Conservation (phyloP, 2,113 vertebrate genomes). For the Diglossa brunneiventris region DNA sequence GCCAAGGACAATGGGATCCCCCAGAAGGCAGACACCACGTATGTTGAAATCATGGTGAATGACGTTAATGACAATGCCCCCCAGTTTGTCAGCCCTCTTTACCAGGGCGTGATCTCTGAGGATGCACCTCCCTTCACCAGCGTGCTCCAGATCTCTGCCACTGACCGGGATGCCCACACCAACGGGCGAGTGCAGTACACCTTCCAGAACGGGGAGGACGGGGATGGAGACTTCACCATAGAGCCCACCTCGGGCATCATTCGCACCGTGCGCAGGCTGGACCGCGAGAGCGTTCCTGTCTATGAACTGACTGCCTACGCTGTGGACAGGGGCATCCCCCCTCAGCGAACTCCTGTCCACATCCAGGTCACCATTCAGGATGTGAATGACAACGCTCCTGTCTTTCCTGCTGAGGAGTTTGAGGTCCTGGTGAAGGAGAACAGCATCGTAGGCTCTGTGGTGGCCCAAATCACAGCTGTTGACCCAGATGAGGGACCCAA, state of each 20-base stretch:
- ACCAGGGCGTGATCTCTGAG: slow-evolving; percentile 92
- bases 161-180: slow-evolving; percentile 91
- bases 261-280: slow-evolving; percentile 88
- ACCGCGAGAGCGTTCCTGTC: slow-evolving; percentile 89
- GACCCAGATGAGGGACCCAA: slow-evolving; percentile 95
- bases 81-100: slow-evolving; percentile 90
- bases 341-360: slow-evolving; percentile 89
- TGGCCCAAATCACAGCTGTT: slow-evolving; percentile 91
- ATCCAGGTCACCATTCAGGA: slow-evolving; percentile 94
- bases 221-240: slow-evolving; percentile 96
- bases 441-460: slow-evolving; percentile 93
- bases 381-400: slow-evolving; percentile 95
- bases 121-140: slow-evolving; percentile 95
- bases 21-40: slow-evolving; percentile 97
- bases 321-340: slow-evolving; percentile 91
- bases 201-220: slow-evolving; percentile 97
- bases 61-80: slow-evolving; percentile 98
- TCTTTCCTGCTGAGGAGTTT: slow-evolving; percentile 95
- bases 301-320: slow-evolving; percentile 95
- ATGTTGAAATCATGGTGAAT: slow-evolving; percentile 96
- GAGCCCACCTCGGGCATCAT: slow-evolving; percentile 98
- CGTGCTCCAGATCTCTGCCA: slow-evolving; percentile 95
- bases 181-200: slow-evolving; percentile 97
- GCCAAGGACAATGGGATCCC: slow-evolving; percentile 97
- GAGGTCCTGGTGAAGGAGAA: slow-evolving; percentile 96